Percentiles rank a stretch among this genome's conserved stretches.
These are phyloP conservation scores for Beris morrisii DNA, from an alignment of 2,888 invertebrate genomes.

Conservation along the genomic window DNA sequence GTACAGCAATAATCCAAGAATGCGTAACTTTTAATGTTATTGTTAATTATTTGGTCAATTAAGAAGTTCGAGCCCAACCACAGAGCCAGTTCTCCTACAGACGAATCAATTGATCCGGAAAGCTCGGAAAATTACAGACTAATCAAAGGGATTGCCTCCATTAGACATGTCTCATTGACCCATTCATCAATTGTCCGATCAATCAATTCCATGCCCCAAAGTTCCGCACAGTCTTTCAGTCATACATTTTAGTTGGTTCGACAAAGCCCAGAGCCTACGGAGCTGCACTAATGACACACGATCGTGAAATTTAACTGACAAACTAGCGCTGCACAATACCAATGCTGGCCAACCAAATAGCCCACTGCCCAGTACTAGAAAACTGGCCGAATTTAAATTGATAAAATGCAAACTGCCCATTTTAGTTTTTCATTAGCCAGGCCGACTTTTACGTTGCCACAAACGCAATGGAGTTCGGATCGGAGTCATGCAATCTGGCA, in stretches of 20 bases:
- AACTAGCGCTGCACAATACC: slow-evolving; percentile 1
- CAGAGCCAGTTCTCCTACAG: too few relatives aligned
- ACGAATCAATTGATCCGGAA: too few relatives aligned
- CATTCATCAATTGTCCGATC: slow-evolving; percentile 5
- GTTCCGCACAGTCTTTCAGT: slow-evolving; percentile 25
- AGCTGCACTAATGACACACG: slow-evolving; percentile 33
- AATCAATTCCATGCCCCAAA: background rate
- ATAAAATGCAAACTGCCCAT: too few relatives aligned
- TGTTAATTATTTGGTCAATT: slow-evolving; percentile 25
- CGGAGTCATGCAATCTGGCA: too few relatives aligned
- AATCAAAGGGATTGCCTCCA: slow-evolving; percentile 1
- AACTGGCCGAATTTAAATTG: too few relatives aligned
- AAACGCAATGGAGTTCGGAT: too few relatives aligned
- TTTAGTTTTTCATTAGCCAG: too few relatives aligned
- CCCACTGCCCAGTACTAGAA: too few relatives aligned
- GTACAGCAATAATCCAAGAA: too few relatives aligned
- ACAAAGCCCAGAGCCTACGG: slow-evolving; percentile 22
- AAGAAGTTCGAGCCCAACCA: background rate
- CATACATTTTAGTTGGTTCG: slow-evolving; percentile 31
- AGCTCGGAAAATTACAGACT: background rate
- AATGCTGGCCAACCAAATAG: too few relatives aligned
- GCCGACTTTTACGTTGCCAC: too few relatives aligned
- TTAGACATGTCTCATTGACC: slow-evolving; percentile 2
- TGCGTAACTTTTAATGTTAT: slow-evolving; percentile 4
- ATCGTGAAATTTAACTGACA: slow-evolving; percentile 35